Percentiles rank a stretch among this genome's conserved stretches.
Conservation (phyloP, 2,797 vertebrate genomes). For the Anguilla megastoma region DNA sequence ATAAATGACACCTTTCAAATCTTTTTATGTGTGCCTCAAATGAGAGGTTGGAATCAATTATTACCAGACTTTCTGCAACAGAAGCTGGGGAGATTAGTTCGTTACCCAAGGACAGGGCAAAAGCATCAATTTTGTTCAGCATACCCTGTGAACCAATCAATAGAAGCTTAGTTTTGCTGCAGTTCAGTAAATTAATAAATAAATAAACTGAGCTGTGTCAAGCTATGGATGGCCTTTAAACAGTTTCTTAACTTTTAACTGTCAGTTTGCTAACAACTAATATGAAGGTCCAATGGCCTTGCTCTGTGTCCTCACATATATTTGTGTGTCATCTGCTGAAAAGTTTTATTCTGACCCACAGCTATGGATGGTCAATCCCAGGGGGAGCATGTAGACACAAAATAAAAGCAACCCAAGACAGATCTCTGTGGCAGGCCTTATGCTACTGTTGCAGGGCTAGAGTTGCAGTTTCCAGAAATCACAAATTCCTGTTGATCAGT, state of each 20-base stretch:
- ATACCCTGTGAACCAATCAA: background rate
- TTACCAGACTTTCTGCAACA: constrained; percentile 7
- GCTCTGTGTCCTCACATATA: background rate
- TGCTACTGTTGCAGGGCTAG: background rate
- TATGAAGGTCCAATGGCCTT: background rate
- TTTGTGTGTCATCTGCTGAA: background rate
- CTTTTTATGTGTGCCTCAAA: background rate
- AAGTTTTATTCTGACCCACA: background rate
- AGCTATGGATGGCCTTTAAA: background rate
- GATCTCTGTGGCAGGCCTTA: background rate
- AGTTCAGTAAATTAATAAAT: background rate
- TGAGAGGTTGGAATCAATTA: background rate
- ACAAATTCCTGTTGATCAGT: too few species aligned
- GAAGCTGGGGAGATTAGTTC: background rate
- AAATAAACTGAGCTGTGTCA: background rate
- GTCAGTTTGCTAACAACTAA: background rate
- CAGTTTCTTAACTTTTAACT: background rate
- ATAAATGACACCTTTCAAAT: background rate
- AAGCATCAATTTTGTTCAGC: background rate
- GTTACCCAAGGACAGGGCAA: constrained; percentile 2
- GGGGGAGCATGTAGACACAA: background rate
- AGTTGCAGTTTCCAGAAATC: background rate
- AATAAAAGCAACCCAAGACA: background rate
- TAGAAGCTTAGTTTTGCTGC: background rate
- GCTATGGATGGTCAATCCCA: background rate